These are phyloP conservation scores for Sparidentex hasta DNA, from an alignment of 2,797 vertebrate species.

Conservation along the genomic window DNA sequence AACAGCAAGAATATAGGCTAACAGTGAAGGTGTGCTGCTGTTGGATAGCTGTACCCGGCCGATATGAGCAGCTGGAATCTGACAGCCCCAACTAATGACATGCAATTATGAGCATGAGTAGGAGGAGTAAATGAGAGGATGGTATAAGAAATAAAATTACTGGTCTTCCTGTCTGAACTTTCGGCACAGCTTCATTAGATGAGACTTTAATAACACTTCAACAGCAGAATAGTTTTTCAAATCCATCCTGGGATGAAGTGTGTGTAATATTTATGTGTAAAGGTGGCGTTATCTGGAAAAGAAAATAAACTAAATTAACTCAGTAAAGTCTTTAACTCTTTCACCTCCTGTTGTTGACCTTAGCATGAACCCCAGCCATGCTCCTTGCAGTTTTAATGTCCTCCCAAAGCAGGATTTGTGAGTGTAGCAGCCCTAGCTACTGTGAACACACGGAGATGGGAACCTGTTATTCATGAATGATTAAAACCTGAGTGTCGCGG, in stretches of 20 bases:
- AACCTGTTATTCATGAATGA: neutral
- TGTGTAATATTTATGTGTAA: neutral
- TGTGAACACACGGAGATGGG: too few relatives aligned
- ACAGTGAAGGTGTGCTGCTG: too few relatives aligned
- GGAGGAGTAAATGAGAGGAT: too few relatives aligned
- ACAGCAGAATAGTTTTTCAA: neutral
- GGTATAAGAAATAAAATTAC: too few relatives aligned
- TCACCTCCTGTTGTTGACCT: neutral
- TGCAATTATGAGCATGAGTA: too few relatives aligned
- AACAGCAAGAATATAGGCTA: too few relatives aligned
- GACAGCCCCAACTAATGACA: too few relatives aligned
- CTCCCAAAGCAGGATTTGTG: neutral
- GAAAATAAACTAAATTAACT: neutral
- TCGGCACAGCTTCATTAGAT: neutral
- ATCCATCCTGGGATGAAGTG: neutral
- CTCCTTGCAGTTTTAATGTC: neutral
- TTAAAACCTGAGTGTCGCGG: neutral
- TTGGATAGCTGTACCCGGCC: too few relatives aligned
- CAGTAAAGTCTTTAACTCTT: neutral
- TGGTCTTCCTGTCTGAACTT: too few relatives aligned
- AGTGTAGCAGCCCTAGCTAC: neutral
- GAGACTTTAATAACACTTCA: neutral
- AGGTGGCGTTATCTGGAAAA: neutral
- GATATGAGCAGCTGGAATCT: too few relatives aligned
- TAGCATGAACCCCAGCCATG: neutral